A percentile compares a stretch with the other conserved stretches of the same genome.
Evolutionary conservation across 2,797 vertebrate genomes (phyloP).

Genomic region (Muscicapa striata): DNA sequence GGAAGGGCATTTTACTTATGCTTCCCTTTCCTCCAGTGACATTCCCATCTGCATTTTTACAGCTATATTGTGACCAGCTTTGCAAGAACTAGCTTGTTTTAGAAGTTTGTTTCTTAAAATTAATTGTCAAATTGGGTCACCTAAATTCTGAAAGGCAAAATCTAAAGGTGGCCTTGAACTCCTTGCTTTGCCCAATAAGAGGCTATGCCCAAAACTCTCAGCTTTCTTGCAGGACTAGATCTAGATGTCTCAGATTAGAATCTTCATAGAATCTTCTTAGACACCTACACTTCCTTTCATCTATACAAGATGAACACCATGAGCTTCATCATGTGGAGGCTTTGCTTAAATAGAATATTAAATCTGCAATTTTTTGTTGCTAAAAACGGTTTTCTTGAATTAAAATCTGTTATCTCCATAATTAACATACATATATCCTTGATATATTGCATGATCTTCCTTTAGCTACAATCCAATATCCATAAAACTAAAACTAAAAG

Average conservation of each 20-base stretch:
- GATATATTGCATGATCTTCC: neutral
- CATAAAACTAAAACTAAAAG: slow-evolving; percentile 31
- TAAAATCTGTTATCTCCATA: neutral
- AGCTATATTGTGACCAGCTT: neutral
- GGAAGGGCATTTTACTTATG: neutral
- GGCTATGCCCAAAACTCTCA: neutral
- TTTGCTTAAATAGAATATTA: neutral
- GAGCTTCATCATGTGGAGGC: neutral
- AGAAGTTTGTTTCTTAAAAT: neutral
- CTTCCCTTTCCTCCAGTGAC: neutral
- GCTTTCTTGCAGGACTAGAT: neutral
- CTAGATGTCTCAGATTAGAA: neutral
- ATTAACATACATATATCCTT: neutral
- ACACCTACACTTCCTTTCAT: neutral
- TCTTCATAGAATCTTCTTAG: neutral
- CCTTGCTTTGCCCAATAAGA: neutral
- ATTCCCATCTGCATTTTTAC: neutral
- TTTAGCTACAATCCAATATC: slow-evolving; percentile 13
- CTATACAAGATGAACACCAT: neutral
- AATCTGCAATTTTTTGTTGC: neutral
- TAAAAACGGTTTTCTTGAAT: neutral
- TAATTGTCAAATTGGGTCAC: neutral
- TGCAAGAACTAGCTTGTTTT: neutral
- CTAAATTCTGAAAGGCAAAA: neutral
- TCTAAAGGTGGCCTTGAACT: neutral